Conservation (phyloP, 2,113 vertebrate genomes). For the Muscicapa adusta region DNA sequence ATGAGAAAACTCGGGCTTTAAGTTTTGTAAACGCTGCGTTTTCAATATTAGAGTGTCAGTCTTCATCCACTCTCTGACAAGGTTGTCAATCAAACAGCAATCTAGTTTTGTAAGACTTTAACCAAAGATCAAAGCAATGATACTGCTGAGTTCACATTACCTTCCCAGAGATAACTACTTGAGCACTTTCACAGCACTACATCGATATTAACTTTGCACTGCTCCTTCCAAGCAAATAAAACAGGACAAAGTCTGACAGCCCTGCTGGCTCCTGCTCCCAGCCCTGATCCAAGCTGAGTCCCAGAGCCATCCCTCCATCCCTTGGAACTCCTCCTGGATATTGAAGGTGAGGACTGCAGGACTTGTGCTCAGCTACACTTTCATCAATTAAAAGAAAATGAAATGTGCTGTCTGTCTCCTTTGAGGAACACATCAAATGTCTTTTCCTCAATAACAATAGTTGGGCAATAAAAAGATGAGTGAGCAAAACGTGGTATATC, state of each 20-base stretch:
- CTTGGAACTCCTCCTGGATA: neutral
- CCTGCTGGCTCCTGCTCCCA: neutral
- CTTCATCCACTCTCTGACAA: constrained; percentile 79
- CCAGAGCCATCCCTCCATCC: neutral
- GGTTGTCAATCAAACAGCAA: constrained; percentile 74
- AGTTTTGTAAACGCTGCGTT: constrained; percentile 72
- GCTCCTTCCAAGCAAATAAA: constrained; percentile 62
- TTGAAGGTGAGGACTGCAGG: neutral
- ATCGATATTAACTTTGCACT: constrained; percentile 65
- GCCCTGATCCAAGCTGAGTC: neutral
- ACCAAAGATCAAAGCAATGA: constrained; percentile 76
- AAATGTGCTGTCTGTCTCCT: constrained; percentile 14
- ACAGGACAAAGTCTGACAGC: constrained; percentile 3
- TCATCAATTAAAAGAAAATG: constrained; percentile 40
- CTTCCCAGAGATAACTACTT: constrained; percentile 65
- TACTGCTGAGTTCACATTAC: constrained; percentile 77
- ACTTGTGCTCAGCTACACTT: neutral
- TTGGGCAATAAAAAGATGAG: constrained; percentile 62
- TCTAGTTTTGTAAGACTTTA: constrained; percentile 73
- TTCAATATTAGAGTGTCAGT: constrained; percentile 77
- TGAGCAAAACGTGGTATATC: constrained; percentile 50
- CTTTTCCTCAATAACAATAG: constrained; percentile 63
- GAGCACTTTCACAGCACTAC: constrained; percentile 29
- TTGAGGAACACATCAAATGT: constrained; percentile 16
- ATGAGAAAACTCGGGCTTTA: constrained; percentile 69